phyloP scores from a whole-genome alignment of 2,888 invertebrate genomes.

The Drosophila robusta region DNA sequence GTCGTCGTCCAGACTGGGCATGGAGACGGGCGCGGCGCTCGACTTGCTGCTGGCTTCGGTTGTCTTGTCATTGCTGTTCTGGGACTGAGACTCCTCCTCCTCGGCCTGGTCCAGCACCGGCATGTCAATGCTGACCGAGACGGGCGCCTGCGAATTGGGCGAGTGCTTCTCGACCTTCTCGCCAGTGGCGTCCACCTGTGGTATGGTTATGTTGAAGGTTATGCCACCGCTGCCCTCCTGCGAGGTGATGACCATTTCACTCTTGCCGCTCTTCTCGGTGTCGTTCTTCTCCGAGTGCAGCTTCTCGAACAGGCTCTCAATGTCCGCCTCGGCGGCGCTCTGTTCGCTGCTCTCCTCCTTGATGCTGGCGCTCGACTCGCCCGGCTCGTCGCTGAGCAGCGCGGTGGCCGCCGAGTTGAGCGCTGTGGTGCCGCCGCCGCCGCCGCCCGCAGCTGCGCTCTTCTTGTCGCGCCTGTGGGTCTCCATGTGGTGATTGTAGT shows the following conservation, averaged over 20 bases:
- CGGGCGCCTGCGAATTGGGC: constrained; percentile 72
- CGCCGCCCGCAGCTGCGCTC: constrained; percentile 37
- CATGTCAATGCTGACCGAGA: constrained; percentile 85
- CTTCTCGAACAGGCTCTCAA: constrained; percentile 85
- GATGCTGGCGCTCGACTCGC: constrained; percentile 39
- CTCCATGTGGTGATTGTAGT: constrained; percentile 85
- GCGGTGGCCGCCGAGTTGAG: constrained; percentile 79
- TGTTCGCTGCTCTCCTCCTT: constrained; percentile 63
- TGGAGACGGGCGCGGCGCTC: constrained; percentile 82
- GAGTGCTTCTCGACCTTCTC: constrained; percentile 69
- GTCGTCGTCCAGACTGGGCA: constrained; percentile 85
- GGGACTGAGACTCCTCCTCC: constrained; percentile 80
- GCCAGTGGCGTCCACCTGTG: constrained; percentile 79
- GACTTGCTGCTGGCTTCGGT: constrained; percentile 53
- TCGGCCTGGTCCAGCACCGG: constrained; percentile 84
- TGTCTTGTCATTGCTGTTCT: constrained; percentile 63
- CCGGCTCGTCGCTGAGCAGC: constrained; percentile 74
- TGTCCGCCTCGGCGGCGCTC: constrained; percentile 82
- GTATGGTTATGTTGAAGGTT: constrained; percentile 85
- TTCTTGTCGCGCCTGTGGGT: constrained; percentile 84
- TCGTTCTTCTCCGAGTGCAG: constrained; percentile 85
- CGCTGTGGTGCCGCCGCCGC: constrained; percentile 54
- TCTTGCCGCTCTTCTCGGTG: constrained; percentile 64
- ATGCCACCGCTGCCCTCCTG: constrained; percentile 85
- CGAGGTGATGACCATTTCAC: constrained; percentile 85